Evolutionary conservation across 2,888 invertebrate species (phyloP).

Genomic region (Sphaerophoria rueppellii): DNA sequence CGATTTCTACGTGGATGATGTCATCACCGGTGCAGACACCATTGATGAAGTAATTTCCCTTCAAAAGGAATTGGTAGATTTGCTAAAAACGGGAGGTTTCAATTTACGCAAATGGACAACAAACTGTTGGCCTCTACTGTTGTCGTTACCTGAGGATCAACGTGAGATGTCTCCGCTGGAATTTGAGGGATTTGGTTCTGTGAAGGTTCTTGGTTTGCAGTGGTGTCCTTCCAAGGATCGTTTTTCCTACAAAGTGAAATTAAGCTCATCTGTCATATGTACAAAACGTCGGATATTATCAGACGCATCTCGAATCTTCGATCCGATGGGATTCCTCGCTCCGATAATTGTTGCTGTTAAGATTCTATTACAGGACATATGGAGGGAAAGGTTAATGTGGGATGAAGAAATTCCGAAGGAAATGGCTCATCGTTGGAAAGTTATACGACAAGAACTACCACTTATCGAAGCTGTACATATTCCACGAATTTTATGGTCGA

Average conservation of each 20-base stretch:
- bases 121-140: slow-evolving; percentile 11
- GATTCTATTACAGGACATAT: slow-evolving; percentile 31
- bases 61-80: slow-evolving; percentile 6
- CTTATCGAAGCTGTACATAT: background rate
- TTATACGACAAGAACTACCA: background rate
- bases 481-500: no score
- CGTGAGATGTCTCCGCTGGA: no score
- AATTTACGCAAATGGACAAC: slow-evolving; percentile 14
- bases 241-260: slow-evolving; percentile 1
- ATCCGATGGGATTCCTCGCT: slow-evolving; percentile 26
- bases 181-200: no score
- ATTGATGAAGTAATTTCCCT: slow-evolving; percentile 1
- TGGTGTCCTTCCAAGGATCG: slow-evolving; percentile 22
- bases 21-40: background rate
- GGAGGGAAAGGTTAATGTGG: slow-evolving; percentile 2
- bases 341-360: slow-evolving; percentile 21
- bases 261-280: background rate
- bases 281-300: slow-evolving; percentile 29
- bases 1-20: background rate
- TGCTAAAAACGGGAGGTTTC: background rate
- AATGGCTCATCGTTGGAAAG: background rate
- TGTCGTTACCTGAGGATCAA: slow-evolving; percentile 7
- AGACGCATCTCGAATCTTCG: slow-evolving; percentile 29
- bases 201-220: slow-evolving; percentile 3
- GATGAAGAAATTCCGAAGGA: background rate